Base-by-base conservation (phyloP, 2,888 invertebrate species). In the Metacarcinus magister region DNA sequence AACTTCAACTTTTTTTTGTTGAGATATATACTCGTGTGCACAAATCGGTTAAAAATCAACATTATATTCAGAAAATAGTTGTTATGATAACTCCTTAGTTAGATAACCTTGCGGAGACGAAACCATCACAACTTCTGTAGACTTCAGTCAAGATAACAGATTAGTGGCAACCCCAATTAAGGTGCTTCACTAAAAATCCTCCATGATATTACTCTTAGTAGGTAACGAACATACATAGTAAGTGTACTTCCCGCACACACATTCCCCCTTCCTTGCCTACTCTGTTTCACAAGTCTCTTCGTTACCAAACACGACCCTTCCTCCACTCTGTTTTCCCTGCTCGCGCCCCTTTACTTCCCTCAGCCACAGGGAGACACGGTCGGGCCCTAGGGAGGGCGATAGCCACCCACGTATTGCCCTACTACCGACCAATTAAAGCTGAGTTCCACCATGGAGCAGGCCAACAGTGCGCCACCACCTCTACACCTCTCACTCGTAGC, bases 321-420 rank as follows among this genome's bases (percentile, higher is more conserved):
- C 92, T 92, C 28, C 44, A 10, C 54, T 44, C 48, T 92, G 32
- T 23, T 48, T 2, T 92, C 54, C 93, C 23, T 23, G 39, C 43
- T 19, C 93, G 32, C 43, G 16, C 60, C 32, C 28, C 94, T 48
- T 89, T 94, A n/a, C 48, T 54, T 89, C 54, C 39, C 39, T 32
- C 94, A 67, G 90, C 89, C 39, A 13, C 54, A 60, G 95, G 54
- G 95, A 91, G 95, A 90, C 28, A 54, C 16, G 39, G 39, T 87
- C 16, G 32, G 32, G 87, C 13, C 39, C 39, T 16, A 39, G 39
- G 87, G 87, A 87, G 87, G 87, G 39, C 39, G 28, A 19, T 67
- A 91, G 23, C 95, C 75, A 67, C 95, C 95, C 95, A 95, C 95
- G 92, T 95, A 67, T 95, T 95, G 89, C 75, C 75, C 95, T 92